A percentile compares a stretch with the other conserved stretches of the same genome.
Evolutionary conservation across 2,113 vertebrate species (phyloP).

Genomic region (Vulpes vulpes): DNA sequence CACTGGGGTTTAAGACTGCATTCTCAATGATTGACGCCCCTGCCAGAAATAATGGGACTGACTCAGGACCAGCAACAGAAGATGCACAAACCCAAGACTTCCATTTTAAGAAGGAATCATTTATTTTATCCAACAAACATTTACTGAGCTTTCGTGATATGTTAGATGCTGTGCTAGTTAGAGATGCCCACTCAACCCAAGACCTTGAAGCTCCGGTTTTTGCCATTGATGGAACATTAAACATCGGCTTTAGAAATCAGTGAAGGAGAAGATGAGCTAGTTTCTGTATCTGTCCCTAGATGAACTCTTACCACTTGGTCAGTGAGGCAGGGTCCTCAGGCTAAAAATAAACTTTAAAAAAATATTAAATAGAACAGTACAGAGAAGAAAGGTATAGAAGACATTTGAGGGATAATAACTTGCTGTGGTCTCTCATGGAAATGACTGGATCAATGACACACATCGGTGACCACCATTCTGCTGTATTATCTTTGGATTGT

Average conservation of each 20-base stretch:
- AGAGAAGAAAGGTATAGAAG: background rate
- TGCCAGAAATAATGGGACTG: constrained; percentile 16
- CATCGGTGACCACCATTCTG: background rate
- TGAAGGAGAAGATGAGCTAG: background rate
- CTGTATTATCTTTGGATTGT: background rate
- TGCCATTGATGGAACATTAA: background rate
- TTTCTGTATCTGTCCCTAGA: background rate
- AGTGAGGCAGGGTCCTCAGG: background rate
- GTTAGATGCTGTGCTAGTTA: background rate
- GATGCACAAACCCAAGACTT: background rate
- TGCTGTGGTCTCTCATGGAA: background rate
- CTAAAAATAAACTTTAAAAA: constrained; percentile 1
- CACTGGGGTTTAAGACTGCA: constrained; percentile 13
- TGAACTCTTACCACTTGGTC: background rate
- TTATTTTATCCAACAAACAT: background rate
- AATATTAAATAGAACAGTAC: background rate
- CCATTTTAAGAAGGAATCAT: background rate
- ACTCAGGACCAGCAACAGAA: background rate
- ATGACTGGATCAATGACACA: background rate
- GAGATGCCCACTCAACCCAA: background rate
- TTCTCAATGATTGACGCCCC: constrained; percentile 19
- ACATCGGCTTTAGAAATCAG: background rate
- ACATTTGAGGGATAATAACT: background rate
- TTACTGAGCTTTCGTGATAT: background rate
- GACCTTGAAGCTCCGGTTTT: background rate